Percentiles rank a stretch among this genome's conserved stretches.
Evolutionary conservation across 1,140 invertebrate genomes (phyloP).

Genomic region (Drosophila pseudoananassae): DNA sequence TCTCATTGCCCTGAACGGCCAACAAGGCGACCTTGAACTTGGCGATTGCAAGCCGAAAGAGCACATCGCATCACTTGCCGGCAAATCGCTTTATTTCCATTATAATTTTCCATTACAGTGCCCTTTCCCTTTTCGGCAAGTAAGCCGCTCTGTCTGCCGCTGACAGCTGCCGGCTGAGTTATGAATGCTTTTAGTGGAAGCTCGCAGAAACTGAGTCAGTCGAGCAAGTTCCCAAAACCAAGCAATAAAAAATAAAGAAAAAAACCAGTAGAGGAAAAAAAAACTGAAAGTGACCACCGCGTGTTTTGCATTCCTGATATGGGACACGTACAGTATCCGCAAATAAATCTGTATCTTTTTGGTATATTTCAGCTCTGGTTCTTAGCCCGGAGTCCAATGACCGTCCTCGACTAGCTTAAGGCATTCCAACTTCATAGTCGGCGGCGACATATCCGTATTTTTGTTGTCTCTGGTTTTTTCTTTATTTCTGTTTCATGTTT

Average conservation of each 20-base stretch:
- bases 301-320: constrained; percentile 41
- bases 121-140: constrained; percentile 57
- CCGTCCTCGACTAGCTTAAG: constrained; percentile 62
- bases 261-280: not conserved
- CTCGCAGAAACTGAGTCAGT: constrained; percentile 53
- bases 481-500: constrained; percentile 26
- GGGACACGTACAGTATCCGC: constrained; percentile 20
- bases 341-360: constrained; percentile 13
- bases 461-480: constrained; percentile 21
- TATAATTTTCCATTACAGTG: constrained; percentile 56
- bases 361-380: constrained; percentile 14
- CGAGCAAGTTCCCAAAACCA: constrained; percentile 28
- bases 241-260: constrained; percentile 11
- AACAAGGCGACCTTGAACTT: constrained; percentile 63
- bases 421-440: constrained; percentile 45
- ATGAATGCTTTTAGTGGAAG: constrained; percentile 56
- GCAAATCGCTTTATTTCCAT: constrained; percentile 48
- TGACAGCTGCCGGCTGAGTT: constrained; percentile 42
- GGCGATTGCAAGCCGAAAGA: constrained; percentile 46
- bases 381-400: constrained; percentile 58
- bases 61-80: constrained; percentile 20
- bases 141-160: constrained; percentile 9
- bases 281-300: constrained; percentile 28
- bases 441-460: constrained; percentile 59
- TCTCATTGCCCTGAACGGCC: constrained; percentile 47